Conservation (phyloP, 2,113 vertebrate genomes). For the Xyrauchen texanus region DNA sequence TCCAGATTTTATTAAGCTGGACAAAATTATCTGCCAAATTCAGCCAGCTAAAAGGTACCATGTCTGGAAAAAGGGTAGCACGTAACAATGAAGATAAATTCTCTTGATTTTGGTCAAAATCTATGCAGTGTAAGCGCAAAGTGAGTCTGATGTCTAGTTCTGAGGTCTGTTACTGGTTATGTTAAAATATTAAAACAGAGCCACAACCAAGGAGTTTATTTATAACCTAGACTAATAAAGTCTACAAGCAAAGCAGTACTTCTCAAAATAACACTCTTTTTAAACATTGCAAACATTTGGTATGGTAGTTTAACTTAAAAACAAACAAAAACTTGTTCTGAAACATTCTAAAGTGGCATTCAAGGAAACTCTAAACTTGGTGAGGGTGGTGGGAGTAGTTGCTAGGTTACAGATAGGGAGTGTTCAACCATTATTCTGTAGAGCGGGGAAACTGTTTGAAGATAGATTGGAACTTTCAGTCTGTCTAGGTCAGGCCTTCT, state of each 20-base stretch:
- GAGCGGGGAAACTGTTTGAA: constrained; percentile 61
- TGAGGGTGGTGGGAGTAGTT: constrained; percentile 59
- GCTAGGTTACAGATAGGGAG: constrained; percentile 67
- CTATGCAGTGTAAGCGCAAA: too few relatives aligned
- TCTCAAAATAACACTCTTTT: not conserved
- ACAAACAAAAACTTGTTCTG: constrained; percentile 16
- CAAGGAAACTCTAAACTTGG: not conserved
- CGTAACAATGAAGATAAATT: too few relatives aligned
- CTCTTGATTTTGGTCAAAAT: too few relatives aligned
- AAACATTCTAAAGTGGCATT: constrained; percentile 5
- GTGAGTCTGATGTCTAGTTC: not conserved
- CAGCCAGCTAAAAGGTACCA: not conserved
- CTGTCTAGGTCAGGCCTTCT: constrained; percentile 52
- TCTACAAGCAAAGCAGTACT: not conserved
- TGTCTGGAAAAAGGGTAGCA: too few relatives aligned
- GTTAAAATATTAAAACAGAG: constrained; percentile 6
- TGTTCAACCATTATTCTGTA: constrained; percentile 60
- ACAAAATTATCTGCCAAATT: constrained; percentile 11
- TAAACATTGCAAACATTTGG: not conserved
- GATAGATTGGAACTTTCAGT: constrained; percentile 72
- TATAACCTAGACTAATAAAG: constrained; percentile 20
- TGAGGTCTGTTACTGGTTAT: constrained; percentile 26
- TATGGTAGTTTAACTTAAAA: constrained; percentile 3
- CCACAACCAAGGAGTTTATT: constrained; percentile 21
- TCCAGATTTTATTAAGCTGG: not conserved